Evolutionary conservation across 1,140 invertebrate genomes (phyloP).

Genomic region (Solenopsis invicta): DNA sequence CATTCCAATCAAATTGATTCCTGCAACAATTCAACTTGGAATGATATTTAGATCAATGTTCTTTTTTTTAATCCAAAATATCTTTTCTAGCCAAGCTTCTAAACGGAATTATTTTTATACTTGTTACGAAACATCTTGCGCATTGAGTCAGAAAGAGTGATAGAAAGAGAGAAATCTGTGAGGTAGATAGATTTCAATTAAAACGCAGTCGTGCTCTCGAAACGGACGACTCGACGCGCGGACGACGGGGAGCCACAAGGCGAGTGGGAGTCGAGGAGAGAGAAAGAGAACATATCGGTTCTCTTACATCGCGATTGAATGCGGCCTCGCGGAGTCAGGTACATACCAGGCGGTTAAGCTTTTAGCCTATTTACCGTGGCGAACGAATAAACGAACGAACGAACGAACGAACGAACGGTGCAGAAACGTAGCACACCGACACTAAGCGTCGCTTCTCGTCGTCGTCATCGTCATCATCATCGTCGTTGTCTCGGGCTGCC

Average conservation of each 20-base stretch:
- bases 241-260: background rate
- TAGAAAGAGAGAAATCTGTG: background rate
- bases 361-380: slow-evolving; percentile 67
- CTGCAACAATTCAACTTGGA: background rate
- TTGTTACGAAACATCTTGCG: background rate
- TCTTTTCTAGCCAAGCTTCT: background rate
- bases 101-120: background rate
- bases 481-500: slow-evolving; percentile 17
- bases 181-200: slow-evolving; percentile 39
- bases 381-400: slow-evolving; percentile 48
- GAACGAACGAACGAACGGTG: slow-evolving; percentile 56
- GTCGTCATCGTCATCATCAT: slow-evolving; percentile 19
- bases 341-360: slow-evolving; percentile 64
- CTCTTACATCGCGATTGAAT: slow-evolving; percentile 29
- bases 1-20: background rate
- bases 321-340: slow-evolving; percentile 65
- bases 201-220: slow-evolving; percentile 12
- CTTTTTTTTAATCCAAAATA: background rate
- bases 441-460: slow-evolving; percentile 32
- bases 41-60: background rate
- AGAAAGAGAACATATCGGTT: slow-evolving; percentile 47
- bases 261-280: slow-evolving; percentile 28
- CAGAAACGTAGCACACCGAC: slow-evolving; percentile 46
- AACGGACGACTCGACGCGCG: background rate
- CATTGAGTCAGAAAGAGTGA: background rate